Conservation (phyloP, 2,113 vertebrate species). For the Gymnorhina tibicen region DNA sequence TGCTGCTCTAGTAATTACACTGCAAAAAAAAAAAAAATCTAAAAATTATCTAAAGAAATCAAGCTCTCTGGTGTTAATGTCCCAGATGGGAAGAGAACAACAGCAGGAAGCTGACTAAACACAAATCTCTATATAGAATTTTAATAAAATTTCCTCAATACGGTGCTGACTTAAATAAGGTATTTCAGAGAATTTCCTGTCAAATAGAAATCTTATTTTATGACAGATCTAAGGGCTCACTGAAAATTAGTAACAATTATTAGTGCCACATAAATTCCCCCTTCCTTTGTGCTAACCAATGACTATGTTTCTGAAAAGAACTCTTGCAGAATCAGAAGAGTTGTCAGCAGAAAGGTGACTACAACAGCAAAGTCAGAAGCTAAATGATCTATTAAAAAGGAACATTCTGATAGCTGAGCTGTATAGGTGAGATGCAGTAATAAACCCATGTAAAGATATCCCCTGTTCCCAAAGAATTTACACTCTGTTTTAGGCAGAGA, state of each 20-base stretch:
- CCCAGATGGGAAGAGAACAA: background rate
- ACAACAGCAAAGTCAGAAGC: background rate
- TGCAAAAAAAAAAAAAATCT: background rate
- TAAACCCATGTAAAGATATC: background rate
- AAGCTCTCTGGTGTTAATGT: background rate
- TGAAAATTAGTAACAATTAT: background rate
- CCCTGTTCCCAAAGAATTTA: background rate
- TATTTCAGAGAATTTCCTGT: background rate
- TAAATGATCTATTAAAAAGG: background rate
- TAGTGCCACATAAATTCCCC: background rate
- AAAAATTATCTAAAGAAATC: background rate
- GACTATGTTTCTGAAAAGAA: background rate
- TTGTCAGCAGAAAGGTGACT: background rate
- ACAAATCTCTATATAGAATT: background rate
- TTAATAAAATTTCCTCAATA: background rate
- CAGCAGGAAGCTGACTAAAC: background rate
- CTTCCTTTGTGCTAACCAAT: background rate
- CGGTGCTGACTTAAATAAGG: background rate
- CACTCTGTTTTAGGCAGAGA: background rate
- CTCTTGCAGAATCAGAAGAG: background rate
- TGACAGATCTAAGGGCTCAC: background rate
- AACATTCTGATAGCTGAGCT: background rate
- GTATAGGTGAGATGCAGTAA: background rate
- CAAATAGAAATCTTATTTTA: background rate
- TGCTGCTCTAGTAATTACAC: background rate